phyloP scores from a whole-genome alignment of 2,888 invertebrate species.

The Euzetes globulus region DNA sequence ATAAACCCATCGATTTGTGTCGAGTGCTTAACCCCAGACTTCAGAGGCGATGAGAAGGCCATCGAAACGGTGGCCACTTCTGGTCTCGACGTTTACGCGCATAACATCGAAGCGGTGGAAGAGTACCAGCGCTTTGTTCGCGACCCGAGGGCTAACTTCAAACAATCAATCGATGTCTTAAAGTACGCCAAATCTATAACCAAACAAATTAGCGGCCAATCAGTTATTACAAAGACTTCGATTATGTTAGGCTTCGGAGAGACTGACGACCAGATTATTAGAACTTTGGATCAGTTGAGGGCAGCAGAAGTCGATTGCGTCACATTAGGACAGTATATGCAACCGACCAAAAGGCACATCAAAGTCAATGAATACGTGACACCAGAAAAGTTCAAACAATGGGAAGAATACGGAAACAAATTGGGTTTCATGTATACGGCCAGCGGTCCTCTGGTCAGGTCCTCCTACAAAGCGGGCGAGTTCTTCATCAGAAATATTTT shows the following conservation, averaged over 20 bases:
- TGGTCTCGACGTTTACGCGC: slow-evolving; percentile 93
- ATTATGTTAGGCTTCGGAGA: slow-evolving; percentile 95
- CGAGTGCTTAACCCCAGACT: slow-evolving; percentile 95
- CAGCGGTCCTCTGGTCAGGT: slow-evolving; percentile 91
- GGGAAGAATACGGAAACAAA: slow-evolving; percentile 71
- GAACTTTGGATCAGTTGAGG: slow-evolving; percentile 77
- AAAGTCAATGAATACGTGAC: slow-evolving; percentile 92
- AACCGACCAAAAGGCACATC: slow-evolving; percentile 91
- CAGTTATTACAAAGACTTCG: slow-evolving; percentile 86
- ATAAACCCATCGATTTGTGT: slow-evolving; percentile 79
- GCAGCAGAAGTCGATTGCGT: slow-evolving; percentile 81
- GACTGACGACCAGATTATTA: slow-evolving; percentile 73
- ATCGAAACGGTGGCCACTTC: slow-evolving; percentile 67
- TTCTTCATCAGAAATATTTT: slow-evolving; percentile 76
- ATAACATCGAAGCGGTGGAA: slow-evolving; percentile 96
- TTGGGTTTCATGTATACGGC: slow-evolving; percentile 94
- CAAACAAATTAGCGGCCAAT: slow-evolving; percentile 36
- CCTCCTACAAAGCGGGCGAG: slow-evolving; percentile 97
- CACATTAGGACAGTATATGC: slow-evolving; percentile 98
- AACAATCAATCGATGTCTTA: slow-evolving; percentile 78
- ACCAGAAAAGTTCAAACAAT: slow-evolving; percentile 77
- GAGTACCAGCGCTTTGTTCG: slow-evolving; percentile 74
- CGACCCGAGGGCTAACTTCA: slow-evolving; percentile 81
- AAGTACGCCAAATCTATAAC: slow-evolving; percentile 65
- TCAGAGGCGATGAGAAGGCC: slow-evolving; percentile 68